Conservation (phyloP, 2,113 vertebrate species). For the Elephantulus edwardii region DNA sequence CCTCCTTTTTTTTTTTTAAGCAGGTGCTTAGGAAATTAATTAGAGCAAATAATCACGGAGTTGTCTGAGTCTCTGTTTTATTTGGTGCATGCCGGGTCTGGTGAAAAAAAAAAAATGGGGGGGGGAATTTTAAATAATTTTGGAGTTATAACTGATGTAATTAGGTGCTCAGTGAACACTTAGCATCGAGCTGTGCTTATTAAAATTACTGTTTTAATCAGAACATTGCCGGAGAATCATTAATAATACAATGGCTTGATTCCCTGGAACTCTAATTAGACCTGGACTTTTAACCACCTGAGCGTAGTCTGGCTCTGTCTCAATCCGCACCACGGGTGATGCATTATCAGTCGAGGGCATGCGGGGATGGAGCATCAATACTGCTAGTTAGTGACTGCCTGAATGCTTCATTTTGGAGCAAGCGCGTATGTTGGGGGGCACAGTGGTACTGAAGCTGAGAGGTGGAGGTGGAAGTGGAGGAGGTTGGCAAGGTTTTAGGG, state of each 20-base stretch:
- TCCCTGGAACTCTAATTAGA: constrained; percentile 82
- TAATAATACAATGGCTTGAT: constrained; percentile 83
- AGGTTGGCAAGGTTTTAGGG: neutral
- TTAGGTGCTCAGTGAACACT: constrained; percentile 84
- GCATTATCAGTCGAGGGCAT: constrained; percentile 34
- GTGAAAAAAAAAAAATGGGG: constrained; percentile 54
- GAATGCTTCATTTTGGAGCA: neutral
- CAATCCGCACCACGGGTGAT: constrained; percentile 53
- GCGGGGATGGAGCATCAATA: neutral
- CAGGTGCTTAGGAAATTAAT: constrained; percentile 83
- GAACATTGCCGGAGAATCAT: constrained; percentile 83
- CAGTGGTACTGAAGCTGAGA: accelerated
- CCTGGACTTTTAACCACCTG: constrained; percentile 79
- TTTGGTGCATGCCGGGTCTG: constrained; percentile 65
- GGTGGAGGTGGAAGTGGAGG: neutral
- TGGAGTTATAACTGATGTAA: constrained; percentile 82
- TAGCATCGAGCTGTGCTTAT: constrained; percentile 81
- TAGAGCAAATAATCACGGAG: constrained; percentile 82
- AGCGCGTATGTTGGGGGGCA: neutral
- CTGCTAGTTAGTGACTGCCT: neutral
- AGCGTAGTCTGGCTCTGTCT: constrained; percentile 64
- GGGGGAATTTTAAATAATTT: constrained; percentile 78
- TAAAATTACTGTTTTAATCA: constrained; percentile 86
- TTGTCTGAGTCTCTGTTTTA: constrained; percentile 64
- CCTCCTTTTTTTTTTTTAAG: neutral